Percentiles rank a stretch among this genome's conserved stretches.
phyloP scores from a whole-genome alignment of 2,797 vertebrate genomes.

The Cuculus canorus region DNA sequence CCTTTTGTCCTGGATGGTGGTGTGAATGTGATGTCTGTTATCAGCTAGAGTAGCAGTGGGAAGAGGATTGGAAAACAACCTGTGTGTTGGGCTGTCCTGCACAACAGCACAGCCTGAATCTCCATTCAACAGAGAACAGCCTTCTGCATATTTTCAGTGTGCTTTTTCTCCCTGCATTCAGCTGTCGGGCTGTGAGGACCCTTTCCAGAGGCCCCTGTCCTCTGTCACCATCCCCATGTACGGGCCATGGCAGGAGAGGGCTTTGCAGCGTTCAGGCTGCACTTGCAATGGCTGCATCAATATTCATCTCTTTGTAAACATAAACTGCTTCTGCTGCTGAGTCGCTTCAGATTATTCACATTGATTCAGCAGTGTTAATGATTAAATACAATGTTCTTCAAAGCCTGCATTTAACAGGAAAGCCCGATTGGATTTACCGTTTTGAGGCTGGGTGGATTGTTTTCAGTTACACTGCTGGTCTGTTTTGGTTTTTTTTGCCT shows the following conservation, averaged over 20 bases:
- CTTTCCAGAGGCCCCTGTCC: background rate
- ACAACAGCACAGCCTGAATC: background rate
- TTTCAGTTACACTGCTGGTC: background rate
- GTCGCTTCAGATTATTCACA: conserved; percentile 36
- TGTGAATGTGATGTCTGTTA: background rate
- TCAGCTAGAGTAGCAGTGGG: background rate
- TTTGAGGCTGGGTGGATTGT: background rate
- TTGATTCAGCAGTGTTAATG: conserved; percentile 28
- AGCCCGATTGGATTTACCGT: conserved; percentile 47
- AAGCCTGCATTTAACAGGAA: conserved; percentile 21
- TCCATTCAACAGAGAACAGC: background rate
- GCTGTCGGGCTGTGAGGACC: background rate
- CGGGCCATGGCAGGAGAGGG: accelerated
- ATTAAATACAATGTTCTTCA: conserved; percentile 62
- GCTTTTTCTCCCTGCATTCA: background rate
- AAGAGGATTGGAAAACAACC: background rate
- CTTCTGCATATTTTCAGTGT: background rate
- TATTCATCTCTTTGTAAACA: background rate
- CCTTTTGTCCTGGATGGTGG: background rate
- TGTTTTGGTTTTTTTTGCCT: background rate
- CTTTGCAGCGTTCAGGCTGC: background rate
- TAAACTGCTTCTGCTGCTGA: background rate
- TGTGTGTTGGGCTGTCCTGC: background rate
- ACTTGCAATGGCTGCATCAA: background rate
- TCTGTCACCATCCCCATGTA: background rate